Conservation (phyloP, 2,888 invertebrate genomes). For the Unio delphinus region DNA sequence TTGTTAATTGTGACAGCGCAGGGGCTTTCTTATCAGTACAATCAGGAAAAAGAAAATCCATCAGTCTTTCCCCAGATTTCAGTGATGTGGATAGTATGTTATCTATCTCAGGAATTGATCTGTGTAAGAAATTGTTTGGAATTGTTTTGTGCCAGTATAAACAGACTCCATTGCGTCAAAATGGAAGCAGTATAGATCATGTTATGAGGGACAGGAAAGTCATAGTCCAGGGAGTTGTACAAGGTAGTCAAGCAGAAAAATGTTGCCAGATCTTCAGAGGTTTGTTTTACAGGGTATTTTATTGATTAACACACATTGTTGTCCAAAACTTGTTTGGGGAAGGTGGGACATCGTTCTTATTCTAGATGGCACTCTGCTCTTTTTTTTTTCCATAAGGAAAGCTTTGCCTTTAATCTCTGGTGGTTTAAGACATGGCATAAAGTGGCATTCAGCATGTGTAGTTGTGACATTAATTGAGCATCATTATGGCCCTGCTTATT, state of each 20-base stretch:
- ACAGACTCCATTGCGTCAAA: slow-evolving; percentile 35
- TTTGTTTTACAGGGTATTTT: slow-evolving; percentile 13
- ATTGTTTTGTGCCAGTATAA: slow-evolving; percentile 57
- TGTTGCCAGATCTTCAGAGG: slow-evolving; percentile 57
- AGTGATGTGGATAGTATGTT: slow-evolving; percentile 8
- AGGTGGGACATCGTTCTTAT: too few relatives aligned
- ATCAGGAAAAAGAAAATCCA: slow-evolving; percentile 33
- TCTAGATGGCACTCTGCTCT: too few relatives aligned
- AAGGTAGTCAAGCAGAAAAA: slow-evolving; percentile 48
- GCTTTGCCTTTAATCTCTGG: too few relatives aligned
- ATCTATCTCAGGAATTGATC: slow-evolving; percentile 37
- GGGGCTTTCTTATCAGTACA: too few relatives aligned
- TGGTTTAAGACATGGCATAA: too few relatives aligned
- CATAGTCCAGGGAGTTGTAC: slow-evolving; percentile 55
- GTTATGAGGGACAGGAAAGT: slow-evolving; percentile 50
- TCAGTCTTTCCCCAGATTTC: slow-evolving; percentile 28
- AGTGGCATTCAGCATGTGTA: too few relatives aligned
- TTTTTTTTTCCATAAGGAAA: too few relatives aligned
- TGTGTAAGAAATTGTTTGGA: slow-evolving; percentile 59
- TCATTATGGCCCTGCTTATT: too few relatives aligned
- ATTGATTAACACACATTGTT: too few relatives aligned
- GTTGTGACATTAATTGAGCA: too few relatives aligned
- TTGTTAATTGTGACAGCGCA: too few relatives aligned
- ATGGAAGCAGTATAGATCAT: slow-evolving; percentile 37
- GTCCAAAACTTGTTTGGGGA: too few relatives aligned